Conservation (phyloP, 2,888 invertebrate species). For the Allacma fusca region DNA sequence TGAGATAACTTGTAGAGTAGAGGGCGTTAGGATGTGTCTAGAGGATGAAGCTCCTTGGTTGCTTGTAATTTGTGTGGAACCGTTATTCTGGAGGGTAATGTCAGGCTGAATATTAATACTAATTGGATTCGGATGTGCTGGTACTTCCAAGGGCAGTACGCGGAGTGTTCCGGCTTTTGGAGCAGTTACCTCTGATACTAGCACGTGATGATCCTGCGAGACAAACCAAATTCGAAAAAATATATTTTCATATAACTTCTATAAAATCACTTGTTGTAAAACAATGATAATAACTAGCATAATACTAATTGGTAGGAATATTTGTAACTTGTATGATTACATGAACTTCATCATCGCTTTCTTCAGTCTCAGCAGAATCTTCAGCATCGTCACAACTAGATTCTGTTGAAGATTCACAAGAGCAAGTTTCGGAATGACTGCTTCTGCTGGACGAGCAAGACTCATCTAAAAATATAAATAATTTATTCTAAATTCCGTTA, state of each 20-base stretch:
- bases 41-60: background rate
- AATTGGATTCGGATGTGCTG: background rate
- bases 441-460: constrained; percentile 47
- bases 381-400: constrained; percentile 43
- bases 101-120: background rate
- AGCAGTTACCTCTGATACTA: constrained; percentile 40
- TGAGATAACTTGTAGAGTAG: background rate
- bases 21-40: background rate
- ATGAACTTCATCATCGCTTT: constrained; percentile 1
- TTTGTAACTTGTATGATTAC: background rate
- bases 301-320: background rate
- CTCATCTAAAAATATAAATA: constrained; percentile 35
- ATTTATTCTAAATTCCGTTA: background rate
- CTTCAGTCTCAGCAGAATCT: constrained; percentile 28
- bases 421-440: constrained; percentile 39
- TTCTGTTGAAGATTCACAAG: constrained; percentile 48
- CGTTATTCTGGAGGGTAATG: too few species aligned
- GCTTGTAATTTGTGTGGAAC: background rate
- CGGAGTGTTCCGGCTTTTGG: constrained; percentile 14
- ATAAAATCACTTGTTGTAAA: background rate
- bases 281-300: background rate
- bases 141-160: constrained; percentile 32
- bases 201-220: constrained; percentile 45
- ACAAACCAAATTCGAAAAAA: constrained; percentile 25
- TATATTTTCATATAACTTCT: background rate